Percentiles rank a stretch among this genome's conserved stretches.
phyloP scores from a whole-genome alignment of 1,140 invertebrate genomes.

The Pentalonia nigronervosa region DNA sequence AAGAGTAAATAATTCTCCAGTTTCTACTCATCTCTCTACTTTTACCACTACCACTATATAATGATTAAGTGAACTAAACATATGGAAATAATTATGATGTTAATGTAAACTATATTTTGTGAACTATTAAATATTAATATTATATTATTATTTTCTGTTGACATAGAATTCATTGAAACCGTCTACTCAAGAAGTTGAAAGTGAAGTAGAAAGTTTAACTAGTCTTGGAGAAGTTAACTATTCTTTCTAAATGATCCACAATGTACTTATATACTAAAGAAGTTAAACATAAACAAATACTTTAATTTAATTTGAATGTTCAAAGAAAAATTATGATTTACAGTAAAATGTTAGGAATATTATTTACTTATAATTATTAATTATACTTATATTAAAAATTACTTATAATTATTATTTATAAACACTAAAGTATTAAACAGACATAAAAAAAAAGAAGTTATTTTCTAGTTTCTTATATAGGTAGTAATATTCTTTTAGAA shows the following conservation, averaged over 20 bases:
- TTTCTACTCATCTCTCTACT: no score
- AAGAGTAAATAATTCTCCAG: no score
- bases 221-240: constrained; percentile 42
- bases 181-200: not conserved
- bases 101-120: not conserved
- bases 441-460: no score
- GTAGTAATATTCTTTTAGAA: not conserved
- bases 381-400: no score
- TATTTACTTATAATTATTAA: not conserved
- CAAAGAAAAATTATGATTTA: not conserved
- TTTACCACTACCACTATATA: no score
- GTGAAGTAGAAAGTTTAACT: constrained; percentile 4
- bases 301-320: not conserved
- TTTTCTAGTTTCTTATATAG: no score
- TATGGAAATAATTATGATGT: not conserved
- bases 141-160: not conserved
- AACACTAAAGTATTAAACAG: no score
- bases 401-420: not conserved
- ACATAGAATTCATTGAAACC: not conserved
- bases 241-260: not conserved
- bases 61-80: no score
- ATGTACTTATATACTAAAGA: not conserved
- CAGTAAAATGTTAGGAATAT: not conserved
- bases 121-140: not conserved
- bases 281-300: constrained; percentile 12